Evolutionary conservation across 2,888 invertebrate species (phyloP), one percentile per base, ranked within the genome.

Genomic region (Eurytoma californica): DNA sequence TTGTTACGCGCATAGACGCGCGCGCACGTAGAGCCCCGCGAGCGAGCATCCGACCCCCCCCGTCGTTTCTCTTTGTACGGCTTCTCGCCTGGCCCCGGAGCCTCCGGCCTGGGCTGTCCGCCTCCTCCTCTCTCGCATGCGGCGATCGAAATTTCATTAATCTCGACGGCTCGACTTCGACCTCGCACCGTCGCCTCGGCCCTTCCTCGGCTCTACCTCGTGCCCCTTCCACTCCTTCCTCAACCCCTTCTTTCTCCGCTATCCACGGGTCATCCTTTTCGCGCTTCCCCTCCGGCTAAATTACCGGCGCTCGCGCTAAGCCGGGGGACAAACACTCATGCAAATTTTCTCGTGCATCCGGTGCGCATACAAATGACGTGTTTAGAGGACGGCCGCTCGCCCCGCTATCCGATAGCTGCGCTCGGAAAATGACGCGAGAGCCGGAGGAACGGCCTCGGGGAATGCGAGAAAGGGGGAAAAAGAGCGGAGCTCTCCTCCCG

Each of bases 341-440:
- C 84, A 86, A 87, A 87, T 86, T 82, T 85, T 86, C 87, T 86
- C 86, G 84, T 85, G 84, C 84, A 84, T 76, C 83, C 82, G 81
- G 68, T 79, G 84, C 82, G 87, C 87, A 87, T 87, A 86, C 86
- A 87, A 87, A 87, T 85, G 83, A 87, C 84, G 83, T 84, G 84
- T 87, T 87, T 87, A 86, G 83, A 83, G 83, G 79, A 60, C 39
- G 39, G 39, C 3, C 39, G 39, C 39, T 39, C 68, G 79, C 49
- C 49, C 60, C 55, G 69, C 74, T 67, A 73, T 77, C 30, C 58
- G 51, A 39, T 39, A 55, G 55, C 16, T 9, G 58, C 58, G 7
- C 28, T 39, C 18, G 57, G 39, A 80, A 69, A 80, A 79, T 68
- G 82, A 72, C 65, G 66, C 9, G 9, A 63, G 39, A 63, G 39